phyloP scores from a whole-genome alignment of 2,888 invertebrate species.

The Seladonia tumulorum region DNA sequence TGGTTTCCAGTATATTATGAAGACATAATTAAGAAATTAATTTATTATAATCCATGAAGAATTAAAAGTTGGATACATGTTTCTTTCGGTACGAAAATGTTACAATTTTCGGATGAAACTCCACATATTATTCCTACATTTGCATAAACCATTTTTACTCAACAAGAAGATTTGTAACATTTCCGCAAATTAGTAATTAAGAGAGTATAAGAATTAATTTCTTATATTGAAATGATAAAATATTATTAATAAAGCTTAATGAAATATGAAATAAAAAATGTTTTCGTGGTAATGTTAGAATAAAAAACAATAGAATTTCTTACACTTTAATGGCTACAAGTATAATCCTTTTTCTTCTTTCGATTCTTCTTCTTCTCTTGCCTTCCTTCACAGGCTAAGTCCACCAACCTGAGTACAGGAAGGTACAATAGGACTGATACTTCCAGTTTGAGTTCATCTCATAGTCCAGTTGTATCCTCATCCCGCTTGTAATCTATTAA shows the following conservation, averaged over 20 bases:
- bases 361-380: conserved; percentile 26
- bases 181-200: background rate
- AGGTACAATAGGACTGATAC: conserved; percentile 52
- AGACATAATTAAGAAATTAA: background rate
- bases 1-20: background rate
- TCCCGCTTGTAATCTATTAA: conserved; percentile 79
- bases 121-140: background rate
- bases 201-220: background rate
- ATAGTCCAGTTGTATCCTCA: conserved; percentile 74
- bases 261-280: background rate
- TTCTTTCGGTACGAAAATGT: background rate
- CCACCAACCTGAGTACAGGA: conserved; percentile 50
- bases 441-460: conserved; percentile 78
- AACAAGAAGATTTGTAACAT: background rate
- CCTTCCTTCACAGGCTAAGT: conserved; percentile 26
- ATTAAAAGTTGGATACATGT: background rate
- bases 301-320: conserved; percentile 23
- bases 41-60: conserved; percentile 3
- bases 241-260: background rate
- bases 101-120: background rate
- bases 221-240: background rate
- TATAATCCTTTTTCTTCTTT: conserved; percentile 16
- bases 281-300: conserved; percentile 13
- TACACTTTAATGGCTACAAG: conserved; percentile 25
- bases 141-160: background rate